Conservation (phyloP, 1,140 invertebrate genomes). For the Drosophila quadrilineata region DNA sequence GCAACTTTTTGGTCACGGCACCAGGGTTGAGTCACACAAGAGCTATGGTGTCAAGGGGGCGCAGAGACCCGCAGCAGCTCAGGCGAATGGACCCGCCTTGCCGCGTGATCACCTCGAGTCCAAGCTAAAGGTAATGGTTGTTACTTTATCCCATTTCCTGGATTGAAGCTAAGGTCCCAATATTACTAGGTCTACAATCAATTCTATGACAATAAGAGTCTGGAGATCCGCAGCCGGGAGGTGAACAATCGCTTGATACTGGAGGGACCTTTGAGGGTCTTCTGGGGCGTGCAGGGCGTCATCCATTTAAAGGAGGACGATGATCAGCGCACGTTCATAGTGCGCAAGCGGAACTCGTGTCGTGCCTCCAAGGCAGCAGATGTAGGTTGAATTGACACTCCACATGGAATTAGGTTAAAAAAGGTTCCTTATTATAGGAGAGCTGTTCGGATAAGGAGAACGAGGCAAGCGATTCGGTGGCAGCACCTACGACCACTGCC, state of each 20-base stretch:
- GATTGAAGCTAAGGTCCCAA: not conserved
- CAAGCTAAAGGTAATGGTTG: slow-evolving; percentile 85
- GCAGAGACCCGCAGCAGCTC: slow-evolving; percentile 55
- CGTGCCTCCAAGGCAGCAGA: slow-evolving; percentile 78
- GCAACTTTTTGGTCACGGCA: slow-evolving; percentile 92
- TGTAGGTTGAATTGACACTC: slow-evolving; percentile 33
- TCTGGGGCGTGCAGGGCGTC: slow-evolving; percentile 92
- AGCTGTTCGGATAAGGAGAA: slow-evolving; percentile 79
- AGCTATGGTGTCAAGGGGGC: slow-evolving; percentile 89
- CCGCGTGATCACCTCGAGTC: slow-evolving; percentile 88
- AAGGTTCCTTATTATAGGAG: slow-evolving; percentile 41
- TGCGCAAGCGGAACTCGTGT: slow-evolving; percentile 87
- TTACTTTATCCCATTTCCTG: not conserved
- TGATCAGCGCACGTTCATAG: slow-evolving; percentile 89
- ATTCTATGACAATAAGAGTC: slow-evolving; percentile 90
- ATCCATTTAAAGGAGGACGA: slow-evolving; percentile 94
- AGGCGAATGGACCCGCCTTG: slow-evolving; percentile 76
- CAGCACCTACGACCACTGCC: slow-evolving; percentile 56
- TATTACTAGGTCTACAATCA: slow-evolving; percentile 84
- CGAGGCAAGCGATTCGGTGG: slow-evolving; percentile 73
- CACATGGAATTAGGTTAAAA: too few species aligned
- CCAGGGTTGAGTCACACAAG: slow-evolving; percentile 91
- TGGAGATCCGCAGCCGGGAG: slow-evolving; percentile 88
- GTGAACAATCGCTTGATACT: slow-evolving; percentile 90
- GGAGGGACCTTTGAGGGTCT: slow-evolving; percentile 90